These are phyloP conservation scores for Trichogramma dendrolimi DNA, from an alignment of 2,888 invertebrate genomes.

Conservation along the genomic window DNA sequence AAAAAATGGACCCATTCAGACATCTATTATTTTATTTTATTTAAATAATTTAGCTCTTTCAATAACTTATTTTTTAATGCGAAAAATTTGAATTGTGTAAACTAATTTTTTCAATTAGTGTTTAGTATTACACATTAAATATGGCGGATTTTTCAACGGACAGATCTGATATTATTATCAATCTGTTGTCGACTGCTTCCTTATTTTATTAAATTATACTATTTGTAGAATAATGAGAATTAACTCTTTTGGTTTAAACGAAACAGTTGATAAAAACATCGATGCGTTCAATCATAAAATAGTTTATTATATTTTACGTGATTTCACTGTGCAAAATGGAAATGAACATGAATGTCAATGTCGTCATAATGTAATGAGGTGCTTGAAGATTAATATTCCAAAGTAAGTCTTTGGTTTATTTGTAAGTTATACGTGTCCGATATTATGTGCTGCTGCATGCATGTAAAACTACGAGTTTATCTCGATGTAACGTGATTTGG, in stretches of 20 bases:
- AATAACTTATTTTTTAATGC: background rate
- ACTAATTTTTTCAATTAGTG: too few relatives aligned
- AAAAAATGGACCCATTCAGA: conserved; percentile 12
- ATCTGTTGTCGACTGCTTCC: conserved; percentile 26
- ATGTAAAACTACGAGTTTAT: background rate
- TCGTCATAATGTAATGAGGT: conserved; percentile 17
- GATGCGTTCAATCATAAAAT: conserved; percentile 21
- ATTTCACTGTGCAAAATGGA: conserved; percentile 19
- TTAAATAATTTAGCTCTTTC: background rate
- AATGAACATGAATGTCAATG: conserved; percentile 16
- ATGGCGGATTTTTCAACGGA: too few relatives aligned
- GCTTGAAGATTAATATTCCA: conserved; percentile 9
- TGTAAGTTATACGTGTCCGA: conserved; percentile 22
- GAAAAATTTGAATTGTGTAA: background rate
- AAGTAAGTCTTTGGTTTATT: conserved; percentile 26
- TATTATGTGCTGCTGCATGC: conserved; percentile 11
- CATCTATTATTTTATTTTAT: conserved; percentile 16
- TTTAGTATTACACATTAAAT: too few relatives aligned
- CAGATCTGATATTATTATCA: conserved; percentile 20
- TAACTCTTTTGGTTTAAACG: background rate
- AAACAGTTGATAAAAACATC: conserved; percentile 9
- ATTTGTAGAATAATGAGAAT: conserved; percentile 18
- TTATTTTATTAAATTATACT: conserved; percentile 9
- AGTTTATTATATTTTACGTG: conserved; percentile 22
- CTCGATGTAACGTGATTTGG: conserved; percentile 13